phyloP scores from a whole-genome alignment of 2,113 vertebrate genomes.

The Columbina picui region DNA sequence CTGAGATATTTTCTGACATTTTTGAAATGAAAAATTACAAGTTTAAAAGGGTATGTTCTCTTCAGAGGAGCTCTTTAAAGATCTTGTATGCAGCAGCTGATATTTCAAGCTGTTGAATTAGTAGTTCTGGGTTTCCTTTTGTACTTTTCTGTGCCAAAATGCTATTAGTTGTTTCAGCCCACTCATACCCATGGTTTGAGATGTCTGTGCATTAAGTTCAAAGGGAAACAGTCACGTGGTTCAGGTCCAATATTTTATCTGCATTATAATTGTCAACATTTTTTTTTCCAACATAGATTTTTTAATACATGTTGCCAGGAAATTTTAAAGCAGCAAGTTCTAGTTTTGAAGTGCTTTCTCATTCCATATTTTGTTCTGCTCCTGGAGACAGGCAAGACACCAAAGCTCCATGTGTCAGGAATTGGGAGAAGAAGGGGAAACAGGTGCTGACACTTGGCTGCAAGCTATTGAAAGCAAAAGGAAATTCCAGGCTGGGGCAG shows the following conservation, averaged over 20 bases:
- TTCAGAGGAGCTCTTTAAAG: slow-evolving; percentile 55
- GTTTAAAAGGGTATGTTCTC: slow-evolving; percentile 61
- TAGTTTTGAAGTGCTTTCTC: slow-evolving; percentile 23
- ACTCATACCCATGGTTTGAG: slow-evolving; percentile 64
- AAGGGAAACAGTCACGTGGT: slow-evolving; percentile 33
- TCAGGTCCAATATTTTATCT: slow-evolving; percentile 37
- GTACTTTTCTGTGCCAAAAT: slow-evolving; percentile 65
- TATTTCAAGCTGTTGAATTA: slow-evolving; percentile 72
- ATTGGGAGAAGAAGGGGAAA: background rate
- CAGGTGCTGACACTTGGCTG: background rate
- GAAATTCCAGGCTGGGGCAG: background rate
- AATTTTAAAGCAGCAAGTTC: background rate
- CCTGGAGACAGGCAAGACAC: background rate
- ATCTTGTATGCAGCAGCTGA: slow-evolving; percentile 63
- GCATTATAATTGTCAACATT: slow-evolving; percentile 3
- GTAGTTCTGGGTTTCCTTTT: slow-evolving; percentile 67
- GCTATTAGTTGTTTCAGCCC: slow-evolving; percentile 67
- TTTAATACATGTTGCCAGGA: slow-evolving; percentile 3
- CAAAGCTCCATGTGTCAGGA: background rate
- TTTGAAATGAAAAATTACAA: slow-evolving; percentile 25
- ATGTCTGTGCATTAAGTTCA: slow-evolving; percentile 55
- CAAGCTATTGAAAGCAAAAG: slow-evolving; percentile 1
- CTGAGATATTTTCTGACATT: slow-evolving; percentile 53
- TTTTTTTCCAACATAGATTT: slow-evolving; percentile 15
- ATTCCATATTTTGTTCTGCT: slow-evolving; percentile 27